Evolutionary conservation across 53 echinoderm and acorn worm species (phyloP), one percentile per base, ranked within the genome.

Genomic region (Paracentrotus lividus): DNA sequence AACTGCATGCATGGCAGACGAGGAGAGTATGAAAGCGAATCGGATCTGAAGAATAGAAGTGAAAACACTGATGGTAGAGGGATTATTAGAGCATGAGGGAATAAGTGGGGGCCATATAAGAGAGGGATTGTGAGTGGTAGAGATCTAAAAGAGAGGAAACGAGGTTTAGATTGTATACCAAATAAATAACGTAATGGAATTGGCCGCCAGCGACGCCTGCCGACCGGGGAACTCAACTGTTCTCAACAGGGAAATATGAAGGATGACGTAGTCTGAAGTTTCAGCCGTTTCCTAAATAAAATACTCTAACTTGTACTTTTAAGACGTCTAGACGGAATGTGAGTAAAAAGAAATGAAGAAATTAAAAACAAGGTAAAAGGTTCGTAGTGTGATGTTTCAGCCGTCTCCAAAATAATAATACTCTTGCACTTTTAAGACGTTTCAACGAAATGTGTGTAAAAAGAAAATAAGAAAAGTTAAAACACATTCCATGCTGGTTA

Each of bases 111-210:
- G 47, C 85, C 49, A 14, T 85, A 49, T 85, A n/a, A n/a, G 85
- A 51, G 14, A 26, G 85, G 43, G 27, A 85, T 49, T 32, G 18
- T 20, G 15, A 72, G 20, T 31, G 29, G 44, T 49, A 85, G 47
- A 51, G 27, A 5, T 45, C 85, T 45, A 31, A 85, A 51, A 72
- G n/a, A n/a, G n/a, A n/a, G n/a, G n/a, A n/a, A 49, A 51, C 27
- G 47, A 18, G 85, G 49, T 85, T 85, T 85, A 51, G 85, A 51
- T 85, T 85, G 85, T 85, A 51, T 85, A 85, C 85, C 85, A 51
- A 49, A 47, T 85, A 85, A 85, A 85, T 85, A 85, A 85, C 85
- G 85, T 85, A 85, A 85, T 85, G 85, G 85, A 85, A 47, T 49
- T 49, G 85, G 49, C 85, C 85, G 21, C 49, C 49, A 85, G 85